Conservation (phyloP, 2,888 invertebrate genomes). For the Trichacis sp. region DNA sequence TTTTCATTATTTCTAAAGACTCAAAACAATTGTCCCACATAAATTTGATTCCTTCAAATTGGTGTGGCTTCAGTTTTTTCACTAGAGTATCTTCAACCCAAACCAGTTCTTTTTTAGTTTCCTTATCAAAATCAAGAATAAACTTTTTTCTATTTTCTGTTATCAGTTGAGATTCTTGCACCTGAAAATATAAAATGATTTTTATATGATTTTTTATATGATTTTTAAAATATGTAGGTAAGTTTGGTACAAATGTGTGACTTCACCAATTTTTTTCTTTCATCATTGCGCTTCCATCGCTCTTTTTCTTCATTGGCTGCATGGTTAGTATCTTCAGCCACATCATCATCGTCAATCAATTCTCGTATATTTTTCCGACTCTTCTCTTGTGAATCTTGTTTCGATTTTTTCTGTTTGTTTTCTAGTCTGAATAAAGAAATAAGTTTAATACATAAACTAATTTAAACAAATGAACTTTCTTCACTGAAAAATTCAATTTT, state of each 20-base stretch:
- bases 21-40: constrained; percentile 96
- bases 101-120: constrained; percentile 84
- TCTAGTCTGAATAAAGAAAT: too few relatives aligned
- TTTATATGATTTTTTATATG: too few relatives aligned
- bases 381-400: constrained; percentile 54
- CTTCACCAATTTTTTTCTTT: constrained; percentile 78
- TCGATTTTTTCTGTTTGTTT: background rate
- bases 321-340: constrained; percentile 85
- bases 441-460: too few relatives aligned
- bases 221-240: too few relatives aligned
- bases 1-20: constrained; percentile 80
- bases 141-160: constrained; percentile 60
- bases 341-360: constrained; percentile 73
- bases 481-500: too few relatives aligned
- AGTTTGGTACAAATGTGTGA: too few relatives aligned
- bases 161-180: too few relatives aligned
- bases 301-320: constrained; percentile 93
- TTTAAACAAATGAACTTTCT: too few relatives aligned
- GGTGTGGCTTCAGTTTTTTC: constrained; percentile 92
- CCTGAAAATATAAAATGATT: too few relatives aligned
- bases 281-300: constrained; percentile 86
- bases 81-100: constrained; percentile 84
- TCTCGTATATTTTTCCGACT: constrained; percentile 73
- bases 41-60: constrained; percentile 89
- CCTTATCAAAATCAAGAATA: constrained; percentile 85